Evolutionary conservation across 2,797 vertebrate genomes (phyloP), one percentile per base, ranked within the genome.

Genomic region (Gadopsis bispinosus): DNA sequence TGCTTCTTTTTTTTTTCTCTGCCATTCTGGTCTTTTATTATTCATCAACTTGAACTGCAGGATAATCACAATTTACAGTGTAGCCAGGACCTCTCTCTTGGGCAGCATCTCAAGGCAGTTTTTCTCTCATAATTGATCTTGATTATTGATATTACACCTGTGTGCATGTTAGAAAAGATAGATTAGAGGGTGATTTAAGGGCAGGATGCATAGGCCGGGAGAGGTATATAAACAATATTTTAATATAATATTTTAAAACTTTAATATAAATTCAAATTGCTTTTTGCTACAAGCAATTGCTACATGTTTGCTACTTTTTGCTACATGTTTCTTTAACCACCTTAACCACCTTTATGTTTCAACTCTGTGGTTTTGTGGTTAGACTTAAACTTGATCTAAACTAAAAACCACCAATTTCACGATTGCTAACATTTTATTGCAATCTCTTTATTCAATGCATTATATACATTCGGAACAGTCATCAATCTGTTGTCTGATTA

Each of bases 11-110:
- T 63, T 39, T 85, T 83, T 64, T 13, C 8, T 75, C 58, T 68
- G 48, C 51, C 51, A 48, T 76, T 65, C 31, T 69, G 17, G 31
- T 65, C 39, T 54, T 84, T 37, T 79, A 70, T 83, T 64, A 75
- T 83, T 62, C 37, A 85, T 91, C 84, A 79, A 48, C 53, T 71
- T 72, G 70, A 80, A 79, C 64, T 75, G 72, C 73, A 72, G 61
- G 16, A 73, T 71, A 76, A 74, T 82, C 64, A 43, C 33, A 69
- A 58, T 81, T 81, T 77, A 85, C 51, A 61, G 19, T 77, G 65
- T 41, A 65, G 65, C 72, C 29, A 53, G 53, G 50, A 75, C 58
- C 80, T 83, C 56, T 69, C 69, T 39, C 55, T 75, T 33, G 6
- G 39, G 51, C 16, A 71, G 33, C 50, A 20, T 68, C 69, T 59